These are phyloP conservation scores for Sesamia nonagrioides DNA, from an alignment of 1,140 invertebrate genomes.

Conservation along the genomic window DNA sequence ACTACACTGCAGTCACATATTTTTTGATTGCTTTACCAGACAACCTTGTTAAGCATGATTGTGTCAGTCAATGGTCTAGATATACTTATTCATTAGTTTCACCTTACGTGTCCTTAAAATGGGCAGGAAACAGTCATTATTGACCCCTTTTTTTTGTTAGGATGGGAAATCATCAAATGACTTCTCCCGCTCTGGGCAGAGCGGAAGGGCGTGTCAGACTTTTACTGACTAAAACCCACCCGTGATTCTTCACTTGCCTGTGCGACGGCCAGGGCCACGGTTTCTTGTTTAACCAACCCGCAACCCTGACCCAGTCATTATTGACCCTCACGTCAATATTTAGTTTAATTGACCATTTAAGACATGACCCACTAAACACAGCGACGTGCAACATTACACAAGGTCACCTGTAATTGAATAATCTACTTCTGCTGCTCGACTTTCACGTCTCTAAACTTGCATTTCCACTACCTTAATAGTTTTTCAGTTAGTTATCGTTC, in stretches of 20 bases:
- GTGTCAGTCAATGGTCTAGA: not conserved
- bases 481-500: not conserved
- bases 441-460: not conserved
- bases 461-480: not conserved
- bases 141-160: too few species aligned
- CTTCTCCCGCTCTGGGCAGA: too few species aligned
- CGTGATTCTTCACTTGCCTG: too few species aligned
- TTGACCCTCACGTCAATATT: conserved; percentile 7
- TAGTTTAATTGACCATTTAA: not conserved
- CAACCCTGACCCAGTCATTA: too few species aligned
- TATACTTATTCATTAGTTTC: not conserved
- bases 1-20: too few species aligned
- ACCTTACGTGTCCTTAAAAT: not conserved
- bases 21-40: not conserved
- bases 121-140: not conserved
- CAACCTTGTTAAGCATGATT: not conserved
- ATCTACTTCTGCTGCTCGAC: not conserved
- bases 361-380: not conserved
- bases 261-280: too few species aligned
- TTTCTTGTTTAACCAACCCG: too few species aligned
- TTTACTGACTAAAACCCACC: too few species aligned
- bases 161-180: too few species aligned
- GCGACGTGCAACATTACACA: not conserved
- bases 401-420: not conserved
- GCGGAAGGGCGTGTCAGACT: too few species aligned